Evolutionary conservation across 1,140 invertebrate genomes (phyloP).

Genomic region (Helicoverpa armigera): DNA sequence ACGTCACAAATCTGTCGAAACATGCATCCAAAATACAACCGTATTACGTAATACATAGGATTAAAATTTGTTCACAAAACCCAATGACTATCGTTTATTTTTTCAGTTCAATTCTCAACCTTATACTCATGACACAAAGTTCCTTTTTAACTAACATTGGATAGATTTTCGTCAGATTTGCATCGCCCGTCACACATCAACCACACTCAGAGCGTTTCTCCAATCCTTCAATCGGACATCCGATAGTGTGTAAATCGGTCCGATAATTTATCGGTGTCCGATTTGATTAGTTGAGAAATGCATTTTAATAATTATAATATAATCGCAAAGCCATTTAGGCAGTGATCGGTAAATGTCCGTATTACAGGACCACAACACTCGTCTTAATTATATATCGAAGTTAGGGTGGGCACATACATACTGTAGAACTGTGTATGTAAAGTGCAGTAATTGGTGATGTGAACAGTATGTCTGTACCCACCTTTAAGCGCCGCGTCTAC

Average conservation of each 20-base stretch:
- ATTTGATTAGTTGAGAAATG: too few relatives aligned
- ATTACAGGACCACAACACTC: slow-evolving; percentile 12
- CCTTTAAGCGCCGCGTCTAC: slow-evolving; percentile 1
- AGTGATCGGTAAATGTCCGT: slow-evolving; percentile 35
- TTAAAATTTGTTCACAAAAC: neutral
- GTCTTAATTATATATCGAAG: slow-evolving; percentile 21
- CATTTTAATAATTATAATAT: neutral
- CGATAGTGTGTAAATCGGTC: too few relatives aligned
- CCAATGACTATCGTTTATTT: too few relatives aligned
- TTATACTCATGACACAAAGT: neutral
- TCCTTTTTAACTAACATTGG: neutral
- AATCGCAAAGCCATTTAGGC: slow-evolving; percentile 38
- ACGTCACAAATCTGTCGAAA: neutral
- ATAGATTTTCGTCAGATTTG: neutral
- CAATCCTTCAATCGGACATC: too few relatives aligned
- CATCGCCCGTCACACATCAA: neutral
- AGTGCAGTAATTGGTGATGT: neutral
- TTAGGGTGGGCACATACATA: slow-evolving; percentile 8
- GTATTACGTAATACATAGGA: neutral
- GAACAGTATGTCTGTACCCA: neutral
- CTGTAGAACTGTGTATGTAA: neutral
- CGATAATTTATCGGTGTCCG: too few relatives aligned
- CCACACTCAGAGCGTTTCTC: neutral
- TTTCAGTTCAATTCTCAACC: neutral
- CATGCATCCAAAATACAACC: neutral